Base-by-base conservation (phyloP, 1,140 invertebrate species). In the Psilanteris sp. region DNA sequence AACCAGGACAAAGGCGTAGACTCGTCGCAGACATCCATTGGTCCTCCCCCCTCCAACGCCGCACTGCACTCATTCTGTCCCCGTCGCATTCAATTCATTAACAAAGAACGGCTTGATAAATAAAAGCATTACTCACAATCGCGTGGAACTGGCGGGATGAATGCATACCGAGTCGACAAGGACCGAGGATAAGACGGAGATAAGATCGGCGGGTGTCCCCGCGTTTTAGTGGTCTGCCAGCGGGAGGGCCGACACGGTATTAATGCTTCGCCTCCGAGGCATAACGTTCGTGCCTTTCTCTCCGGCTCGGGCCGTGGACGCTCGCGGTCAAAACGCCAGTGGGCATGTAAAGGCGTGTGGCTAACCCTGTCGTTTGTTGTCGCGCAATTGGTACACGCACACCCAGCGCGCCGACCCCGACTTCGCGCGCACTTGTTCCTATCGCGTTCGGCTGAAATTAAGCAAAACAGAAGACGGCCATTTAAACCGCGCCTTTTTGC, bases 181-280 rank as follows among this genome's bases (percentile, higher is more conserved):
- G 80, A 84, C 82, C 82, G 79, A 84, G 78, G 81, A 84, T 82
- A 84, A 84, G 82, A 83, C 73, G 81, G 70, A 85, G 83, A 85
- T 84, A 85, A 85, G 83, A 85, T 85, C 83, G 81, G 81, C 83
- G 83, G 83, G 83, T 85, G 83, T 85, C 81, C 83, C 83, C 83
- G 82, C 81, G 83, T 82, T 84, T 85, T 85, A 84, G 81, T 84
- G 81, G 78, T 75, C 79, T 80, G 39, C 37, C 82, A 85, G 79
- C 83, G 75, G 83, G 83, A 79, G 82, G 81, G 79, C 81, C 82
- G 83, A 84, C 83, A 82, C 81, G 81, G 79, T 82, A 83, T 84
- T 86, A 88, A 88, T 87, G 85, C 86, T 85, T 82, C 78, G 79
- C 81, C 85, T 86, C 83, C 78, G 80, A 83, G 82, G 83, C 83